Base-by-base conservation (phyloP, 2,888 invertebrate species). In the Litoditis marina region DNA sequence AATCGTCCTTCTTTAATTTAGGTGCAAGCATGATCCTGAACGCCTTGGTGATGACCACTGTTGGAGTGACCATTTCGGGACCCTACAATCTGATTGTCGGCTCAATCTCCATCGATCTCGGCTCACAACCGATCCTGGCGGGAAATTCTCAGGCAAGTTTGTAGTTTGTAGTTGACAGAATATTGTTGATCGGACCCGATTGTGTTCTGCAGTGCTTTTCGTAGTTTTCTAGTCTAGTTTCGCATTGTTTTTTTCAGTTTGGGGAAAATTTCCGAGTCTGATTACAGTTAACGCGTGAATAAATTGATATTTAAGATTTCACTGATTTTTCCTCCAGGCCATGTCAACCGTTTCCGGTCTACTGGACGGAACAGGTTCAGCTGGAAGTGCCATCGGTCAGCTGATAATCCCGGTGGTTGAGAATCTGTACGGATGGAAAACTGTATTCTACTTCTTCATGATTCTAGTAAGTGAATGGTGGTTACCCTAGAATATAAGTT, bases 391-490 rank as follows among this genome's bases (percentile, higher is more conserved):
- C 13, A 73, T 86, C 31, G 86, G 86, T 22, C 86, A 85, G 68
- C 55, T 82, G 22, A 65, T 83, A 59, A 84, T 85, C 19, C 85
- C 85, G 13, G 56, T 84, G 25, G 78, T 85, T 28, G 83, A 85
- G 66, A 66, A 73, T 8, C 54, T 58, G 13, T 50, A 69, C 25
- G 83, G 84, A 16, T 85, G 85, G 85, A 74, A 79, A 59, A 79
- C 79, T 27, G 85, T 85, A 8, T 85, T 85, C 74, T 83, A 84
- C 69, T 77, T 85, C 47, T 85, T 85, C 71, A 84, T 85, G 73
- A 61, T 84, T 19, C 81, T 84, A 82, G 84, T 85, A 61, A 94
- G 94, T 82, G 94, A 94, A 75, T 89, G 94, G 83, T 50, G 3
- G 3, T n/a, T n/a, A n/a, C n/a, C n/a, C n/a, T n/a, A n/a, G n/a